Evolutionary conservation across 2,888 invertebrate genomes (phyloP), one percentile per base, ranked within the genome.

Genomic region (Ceratothoa steindachneri): DNA sequence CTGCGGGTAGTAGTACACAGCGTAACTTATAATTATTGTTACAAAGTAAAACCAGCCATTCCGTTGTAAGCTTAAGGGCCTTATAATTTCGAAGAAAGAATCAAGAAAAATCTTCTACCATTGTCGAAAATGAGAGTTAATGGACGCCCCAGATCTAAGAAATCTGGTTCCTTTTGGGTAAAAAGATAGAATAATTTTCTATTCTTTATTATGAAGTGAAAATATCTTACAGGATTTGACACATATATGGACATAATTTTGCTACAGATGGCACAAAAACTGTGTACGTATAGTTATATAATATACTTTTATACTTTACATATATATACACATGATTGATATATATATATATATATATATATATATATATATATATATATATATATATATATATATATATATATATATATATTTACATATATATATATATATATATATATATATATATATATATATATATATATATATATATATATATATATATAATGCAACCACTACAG

Each of bases 311-410:
- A 55, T 55, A 55, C 5, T 41, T 41, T 41, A 41, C 41, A 41
- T 55, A 55, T 7, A 12, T 12, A 55, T 55, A 55, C 5, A 55
- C 5, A 12, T 19, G 7, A 55, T 55, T 7, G 7, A 55, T 55
- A 55, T 55, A 55, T 55, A 55, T 55, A 55, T 55, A 55, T 55
- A 55, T 55, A 55, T 55, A 55, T 55, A 55, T 55, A 55, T 55
- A 55, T 55, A 55, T 55, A 55, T 55, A 55, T 55, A 55, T 55
- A 55, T 55, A 55, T 55, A 55, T 55, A 55, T 55, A 55, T 55
- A 55, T 55, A 55, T 55, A 55, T 55, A 55, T 55, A 55, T 55
- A 55, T 55, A 19, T 19, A 55, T 55, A 55, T 55, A 55, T 55
- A 55, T 55, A 55, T 55, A 55, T 55, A 55, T 55, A 55, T 55